Evolutionary conservation across 2,888 invertebrate species (phyloP).

Genomic region (Malacosoma neustria): DNA sequence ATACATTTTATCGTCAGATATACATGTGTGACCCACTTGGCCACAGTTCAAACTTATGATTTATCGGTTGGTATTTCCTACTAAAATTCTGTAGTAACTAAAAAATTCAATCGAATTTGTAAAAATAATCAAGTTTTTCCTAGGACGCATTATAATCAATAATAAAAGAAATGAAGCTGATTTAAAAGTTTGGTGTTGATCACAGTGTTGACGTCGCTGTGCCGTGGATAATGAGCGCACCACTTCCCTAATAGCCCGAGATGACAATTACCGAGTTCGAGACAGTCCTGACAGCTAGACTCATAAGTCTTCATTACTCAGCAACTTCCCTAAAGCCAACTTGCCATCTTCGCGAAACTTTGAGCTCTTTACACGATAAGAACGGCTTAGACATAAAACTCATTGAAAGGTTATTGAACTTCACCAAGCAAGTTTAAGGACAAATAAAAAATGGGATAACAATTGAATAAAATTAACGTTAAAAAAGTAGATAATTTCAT

Average conservation of each 20-base stretch:
- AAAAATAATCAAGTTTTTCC: too few relatives aligned
- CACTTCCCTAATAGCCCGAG: slow-evolving; percentile 30
- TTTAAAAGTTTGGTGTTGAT: slow-evolving; percentile 13
- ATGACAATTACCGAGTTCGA: slow-evolving; percentile 46
- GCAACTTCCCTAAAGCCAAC: slow-evolving; percentile 17
- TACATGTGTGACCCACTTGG: too few relatives aligned
- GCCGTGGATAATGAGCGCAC: slow-evolving; percentile 13
- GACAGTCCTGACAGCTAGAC: slow-evolving; percentile 33
- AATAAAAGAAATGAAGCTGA: slow-evolving; percentile 1
- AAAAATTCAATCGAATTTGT: too few relatives aligned
- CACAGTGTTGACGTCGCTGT: slow-evolving; percentile 5
- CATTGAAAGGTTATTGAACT: slow-evolving; percentile 1
- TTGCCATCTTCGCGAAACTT: slow-evolving; percentile 44
- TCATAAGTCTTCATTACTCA: slow-evolving; percentile 70
- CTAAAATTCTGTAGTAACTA: too few relatives aligned
- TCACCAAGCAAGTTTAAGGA: too few relatives aligned
- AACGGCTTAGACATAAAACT: slow-evolving; percentile 36
- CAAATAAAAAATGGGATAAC: too few relatives aligned
- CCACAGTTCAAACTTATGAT: too few relatives aligned
- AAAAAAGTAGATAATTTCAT: too few relatives aligned
- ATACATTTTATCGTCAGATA: too few relatives aligned
- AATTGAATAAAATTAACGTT: too few relatives aligned
- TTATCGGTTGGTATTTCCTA: too few relatives aligned
- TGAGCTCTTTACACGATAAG: slow-evolving; percentile 17
- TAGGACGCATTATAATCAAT: too few relatives aligned